Evolutionary conservation across 2,888 invertebrate genomes (phyloP), one percentile per base, ranked within the genome.

Genomic region (Ennomos erosarius): DNA sequence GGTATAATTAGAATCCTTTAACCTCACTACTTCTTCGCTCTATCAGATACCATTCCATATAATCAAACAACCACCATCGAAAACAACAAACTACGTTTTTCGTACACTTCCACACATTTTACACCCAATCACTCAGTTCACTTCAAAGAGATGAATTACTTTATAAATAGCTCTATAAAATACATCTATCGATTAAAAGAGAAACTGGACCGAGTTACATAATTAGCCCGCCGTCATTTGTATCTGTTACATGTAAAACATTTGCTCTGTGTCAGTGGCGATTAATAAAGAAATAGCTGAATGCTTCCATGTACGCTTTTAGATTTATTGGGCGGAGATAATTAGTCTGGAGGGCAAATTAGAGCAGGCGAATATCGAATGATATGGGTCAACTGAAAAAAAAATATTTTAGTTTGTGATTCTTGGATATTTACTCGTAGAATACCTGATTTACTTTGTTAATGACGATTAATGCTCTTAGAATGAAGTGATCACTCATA

Each of bases 221-320:
- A 80, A 80, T 80, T 80, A 80, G 78, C 76, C 69, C 64, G 69
- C 79, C 53, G n/a, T 73, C 70, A 80, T 79, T 80, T 76, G 76
- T 79, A 76, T 76, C 79, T 78, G 79, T 70, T 76, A 73, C 73
- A 70, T 73, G 75, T 76, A 78, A 77, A 80, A 78, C 79, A 76
- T 80, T 80, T 74, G 79, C 76, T 76, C 70, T 70, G 67, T 78
- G 80, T 79, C 78, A 74, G 80, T 72, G 69, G 68, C 70, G 78
- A 80, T 80, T 80, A 80, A 78, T 79, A 75, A 76, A 78, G 75
- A 75, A 78, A 80, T 73, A 79, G 71, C 73, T 75, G 78, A 73
- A 69, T 65, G 71, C 67, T 73, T 68, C 67, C 64, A 59, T 59
- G 55, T 55, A 47, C 64, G 71, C 67, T 64, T 69, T 70, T 65